A percentile compares a stretch with the other conserved stretches of the same genome.
Evolutionary conservation across 2,797 vertebrate species (phyloP).

Genomic region (Hypotaenidia philippensis): DNA sequence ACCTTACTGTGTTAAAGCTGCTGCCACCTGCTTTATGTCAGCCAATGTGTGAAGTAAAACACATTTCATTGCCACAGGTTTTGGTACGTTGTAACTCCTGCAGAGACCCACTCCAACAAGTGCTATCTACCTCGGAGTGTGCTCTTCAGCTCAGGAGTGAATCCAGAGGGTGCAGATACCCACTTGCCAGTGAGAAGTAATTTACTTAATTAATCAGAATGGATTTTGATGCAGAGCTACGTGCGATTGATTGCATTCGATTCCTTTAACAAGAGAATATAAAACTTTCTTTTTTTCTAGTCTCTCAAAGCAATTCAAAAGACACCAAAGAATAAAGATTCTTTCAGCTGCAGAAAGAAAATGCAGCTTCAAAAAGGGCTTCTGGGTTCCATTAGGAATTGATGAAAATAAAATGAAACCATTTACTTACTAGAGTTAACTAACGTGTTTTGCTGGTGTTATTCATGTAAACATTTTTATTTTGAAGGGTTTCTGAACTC

Average conservation of each 20-base stretch:
- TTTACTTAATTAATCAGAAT: background rate
- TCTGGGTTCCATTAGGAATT: background rate
- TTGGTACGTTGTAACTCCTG: background rate
- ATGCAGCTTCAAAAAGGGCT: background rate
- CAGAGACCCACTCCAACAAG: background rate
- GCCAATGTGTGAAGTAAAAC: background rate
- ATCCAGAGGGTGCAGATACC: background rate
- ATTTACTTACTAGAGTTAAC: background rate
- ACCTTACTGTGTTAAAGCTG: background rate
- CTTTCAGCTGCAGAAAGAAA: background rate
- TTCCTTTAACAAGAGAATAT: background rate
- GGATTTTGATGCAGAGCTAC: background rate
- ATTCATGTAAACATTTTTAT: background rate
- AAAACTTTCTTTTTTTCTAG: background rate
- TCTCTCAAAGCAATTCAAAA: background rate
- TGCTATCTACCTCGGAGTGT: accelerated
- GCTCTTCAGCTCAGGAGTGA: background rate
- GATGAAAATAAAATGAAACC: background rate
- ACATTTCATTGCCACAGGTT: background rate
- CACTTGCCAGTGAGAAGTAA: background rate
- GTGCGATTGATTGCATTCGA: accelerated
- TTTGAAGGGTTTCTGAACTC: background rate
- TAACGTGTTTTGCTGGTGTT: background rate
- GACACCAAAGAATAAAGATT: background rate
- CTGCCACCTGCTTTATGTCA: background rate